Base-by-base conservation (phyloP, 1,140 invertebrate species). In the Lordiphosa stackelbergi region DNA sequence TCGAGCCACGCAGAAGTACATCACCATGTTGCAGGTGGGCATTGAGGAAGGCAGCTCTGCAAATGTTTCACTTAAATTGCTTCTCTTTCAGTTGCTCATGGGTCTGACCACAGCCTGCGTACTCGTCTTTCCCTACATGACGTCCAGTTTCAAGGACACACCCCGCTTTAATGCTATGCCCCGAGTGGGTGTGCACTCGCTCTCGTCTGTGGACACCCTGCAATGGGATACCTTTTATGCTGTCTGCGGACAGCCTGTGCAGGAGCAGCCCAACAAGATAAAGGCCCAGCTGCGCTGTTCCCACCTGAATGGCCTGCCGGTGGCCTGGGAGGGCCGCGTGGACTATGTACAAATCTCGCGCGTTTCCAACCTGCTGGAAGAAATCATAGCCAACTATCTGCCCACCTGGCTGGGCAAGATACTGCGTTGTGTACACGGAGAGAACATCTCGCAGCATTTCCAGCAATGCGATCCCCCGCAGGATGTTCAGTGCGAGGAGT, bases 301-400 rank as follows among this genome's bases (percentile, higher is more conserved):
- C 0, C 89, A 93, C 36, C 78, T 95, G 1, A 91, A 93, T 51
- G 91, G 93, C 8, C 86, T 91, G 22, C 85, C 89, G 1, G 88
- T 95, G 4, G 90, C 91, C 35, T 95, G 94, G 94, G 91, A 94
- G 63, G 94, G 94, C 31, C 93, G 92, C 68, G 90, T 95, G 0
- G 90, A 90, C 3, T 91, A 93, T 46, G 90, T 94, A 1, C 90
- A 90, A 61, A 84, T 95, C 5, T 90, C 88, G 40, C 90, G 88
- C 8, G 89, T 93, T 1, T 87, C 86, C 11, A 95, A 95, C 71
- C 89, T 88, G 49, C 89, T 92, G 45, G 91, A 89, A 13, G 86
- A 89, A 38, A 65, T 92, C 9, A 85, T 92, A 2, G 77, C 90
- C 12, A 91, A 71, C 42, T 88, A 90, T 81, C 75, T 94, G 13